Conservation (phyloP, 2,113 vertebrate genomes). For the Henicopernis longicauda region DNA sequence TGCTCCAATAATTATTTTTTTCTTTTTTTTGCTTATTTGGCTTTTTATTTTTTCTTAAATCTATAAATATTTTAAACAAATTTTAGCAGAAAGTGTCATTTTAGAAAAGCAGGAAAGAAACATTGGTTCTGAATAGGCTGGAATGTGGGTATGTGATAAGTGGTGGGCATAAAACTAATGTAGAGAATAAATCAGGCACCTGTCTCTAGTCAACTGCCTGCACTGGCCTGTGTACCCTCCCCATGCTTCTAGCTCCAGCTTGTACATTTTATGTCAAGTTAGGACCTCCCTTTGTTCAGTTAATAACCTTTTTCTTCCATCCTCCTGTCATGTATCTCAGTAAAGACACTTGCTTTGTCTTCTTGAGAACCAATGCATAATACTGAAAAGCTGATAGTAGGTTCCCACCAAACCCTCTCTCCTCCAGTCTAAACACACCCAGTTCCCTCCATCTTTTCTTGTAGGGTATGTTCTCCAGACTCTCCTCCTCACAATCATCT, state of each 20-base stretch:
- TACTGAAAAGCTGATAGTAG: not conserved
- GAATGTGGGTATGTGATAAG: not conserved
- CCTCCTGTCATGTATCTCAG: not conserved
- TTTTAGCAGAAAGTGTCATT: not conserved
- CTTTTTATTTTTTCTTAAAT: not conserved
- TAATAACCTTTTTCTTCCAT: not conserved
- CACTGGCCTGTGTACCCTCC: not conserved
- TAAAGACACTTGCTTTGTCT: not conserved
- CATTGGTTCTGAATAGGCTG: not conserved
- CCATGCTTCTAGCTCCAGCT: not conserved
- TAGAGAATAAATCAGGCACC: not conserved
- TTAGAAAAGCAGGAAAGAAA: not conserved
- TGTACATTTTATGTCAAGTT: not conserved
- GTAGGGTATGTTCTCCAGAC: not conserved
- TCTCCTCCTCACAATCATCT: not conserved
- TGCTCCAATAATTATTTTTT: not conserved
- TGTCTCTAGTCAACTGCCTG: not conserved
- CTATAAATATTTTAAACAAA: not conserved
- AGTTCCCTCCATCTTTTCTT: not conserved
- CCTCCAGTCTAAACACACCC: not conserved
- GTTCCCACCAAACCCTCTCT: not conserved
- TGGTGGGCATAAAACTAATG: not conserved
- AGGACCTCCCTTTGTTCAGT: not conserved
- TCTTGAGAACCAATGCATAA: not conserved
- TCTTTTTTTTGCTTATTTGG: accelerated